Conservation (phyloP, 2,888 invertebrate genomes). For the Timandra comae region DNA sequence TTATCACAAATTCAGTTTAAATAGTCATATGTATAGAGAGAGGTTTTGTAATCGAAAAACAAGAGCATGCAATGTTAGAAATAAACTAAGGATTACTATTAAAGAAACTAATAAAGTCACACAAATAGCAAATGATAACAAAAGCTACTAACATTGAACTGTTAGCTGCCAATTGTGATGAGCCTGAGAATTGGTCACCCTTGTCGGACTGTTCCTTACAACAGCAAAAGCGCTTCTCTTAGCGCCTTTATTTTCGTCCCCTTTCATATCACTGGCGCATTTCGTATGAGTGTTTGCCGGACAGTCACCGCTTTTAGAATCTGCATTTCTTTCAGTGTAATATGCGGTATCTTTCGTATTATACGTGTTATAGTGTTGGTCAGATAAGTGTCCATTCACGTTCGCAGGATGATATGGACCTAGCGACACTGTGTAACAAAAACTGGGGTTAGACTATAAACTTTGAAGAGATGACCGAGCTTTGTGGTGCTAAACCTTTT, state of each 20-base stretch:
- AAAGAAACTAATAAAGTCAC: too few species aligned
- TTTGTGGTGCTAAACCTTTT: too few species aligned
- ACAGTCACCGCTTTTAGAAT: constrained; percentile 63
- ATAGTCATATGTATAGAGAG: too few species aligned
- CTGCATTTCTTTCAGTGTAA: constrained; percentile 68
- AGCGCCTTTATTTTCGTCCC: constrained; percentile 57
- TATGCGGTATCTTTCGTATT: constrained; percentile 71
- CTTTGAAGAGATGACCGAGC: too few species aligned
- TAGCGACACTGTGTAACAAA: constrained; percentile 61
- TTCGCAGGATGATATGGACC: constrained; percentile 70
- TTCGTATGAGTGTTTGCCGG: constrained; percentile 71
- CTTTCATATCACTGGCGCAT: constrained; percentile 65
- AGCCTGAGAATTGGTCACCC: constrained; percentile 51
- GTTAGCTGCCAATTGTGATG: constrained; percentile 78
- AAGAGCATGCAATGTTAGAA: too few species aligned
- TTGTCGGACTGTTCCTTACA: constrained; percentile 78
- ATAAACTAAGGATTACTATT: too few species aligned
- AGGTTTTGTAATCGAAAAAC: too few species aligned
- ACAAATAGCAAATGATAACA: constrained; percentile 36
- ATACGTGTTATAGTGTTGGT: constrained; percentile 70
- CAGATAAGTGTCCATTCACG: constrained; percentile 68
- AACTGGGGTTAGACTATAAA: constrained; percentile 66
- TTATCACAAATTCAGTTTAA: too few species aligned
- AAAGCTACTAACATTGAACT: constrained; percentile 80
- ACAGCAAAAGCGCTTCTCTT: constrained; percentile 80